Percentiles rank a stretch among this genome's conserved stretches.
Evolutionary conservation across 2,113 vertebrate genomes (phyloP).

Genomic region (Canis aureus): DNA sequence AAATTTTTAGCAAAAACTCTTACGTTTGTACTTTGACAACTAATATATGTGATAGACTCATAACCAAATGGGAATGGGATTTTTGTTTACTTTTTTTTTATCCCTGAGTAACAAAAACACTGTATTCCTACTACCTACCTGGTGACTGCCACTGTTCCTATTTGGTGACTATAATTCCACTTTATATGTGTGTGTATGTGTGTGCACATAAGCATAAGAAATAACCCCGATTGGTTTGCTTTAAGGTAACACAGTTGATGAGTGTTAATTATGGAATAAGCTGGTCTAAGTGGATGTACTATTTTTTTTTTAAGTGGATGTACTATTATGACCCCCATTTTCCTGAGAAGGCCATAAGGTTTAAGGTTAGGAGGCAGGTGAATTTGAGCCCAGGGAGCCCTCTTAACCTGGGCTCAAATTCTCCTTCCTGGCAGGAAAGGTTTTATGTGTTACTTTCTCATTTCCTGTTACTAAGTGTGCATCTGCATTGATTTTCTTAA

Average conservation of each 20-base stretch:
- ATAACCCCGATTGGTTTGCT: not conserved
- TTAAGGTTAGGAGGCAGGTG: not conserved
- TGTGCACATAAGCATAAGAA: not conserved
- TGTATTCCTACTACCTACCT: not conserved
- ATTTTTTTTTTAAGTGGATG: not conserved
- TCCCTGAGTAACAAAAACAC: not conserved
- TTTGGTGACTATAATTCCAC: not conserved
- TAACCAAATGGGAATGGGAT: not conserved
- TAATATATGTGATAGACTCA: not conserved
- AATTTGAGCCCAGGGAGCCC: not conserved
- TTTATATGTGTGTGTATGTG: not conserved
- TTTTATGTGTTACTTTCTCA: not conserved
- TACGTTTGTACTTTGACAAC: not conserved
- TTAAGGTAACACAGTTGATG: not conserved
- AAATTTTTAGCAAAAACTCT: not conserved
- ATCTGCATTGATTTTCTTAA: not conserved
- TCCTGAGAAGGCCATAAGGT: not conserved
- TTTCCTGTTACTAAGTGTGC: not conserved
- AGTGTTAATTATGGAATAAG: not conserved
- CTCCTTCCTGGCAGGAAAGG: not conserved
- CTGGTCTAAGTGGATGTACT: not conserved
- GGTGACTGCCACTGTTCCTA: not conserved
- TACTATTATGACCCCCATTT: not conserved
- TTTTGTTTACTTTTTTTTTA: slow-evolving; percentile 22
- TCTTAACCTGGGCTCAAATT: not conserved